A percentile compares a stretch with the other conserved stretches of the same genome.
phyloP scores from a whole-genome alignment of 2,888 invertebrate species.

The Sesia apiformis region DNA sequence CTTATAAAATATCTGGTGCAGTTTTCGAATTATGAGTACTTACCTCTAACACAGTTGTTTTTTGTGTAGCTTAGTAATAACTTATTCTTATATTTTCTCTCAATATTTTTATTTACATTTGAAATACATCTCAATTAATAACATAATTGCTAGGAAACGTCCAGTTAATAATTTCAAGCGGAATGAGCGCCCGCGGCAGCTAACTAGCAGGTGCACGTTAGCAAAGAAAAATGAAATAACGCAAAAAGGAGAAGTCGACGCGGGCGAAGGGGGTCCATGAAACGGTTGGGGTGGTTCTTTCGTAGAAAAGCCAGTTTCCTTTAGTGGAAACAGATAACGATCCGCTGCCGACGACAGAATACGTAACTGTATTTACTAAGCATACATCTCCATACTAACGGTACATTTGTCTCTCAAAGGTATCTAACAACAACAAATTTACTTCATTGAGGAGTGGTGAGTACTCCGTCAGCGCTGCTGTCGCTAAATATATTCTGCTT shows the following conservation, averaged over 20 bases:
- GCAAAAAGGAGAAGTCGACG: slow-evolving; percentile 60
- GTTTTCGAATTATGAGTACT: neutral
- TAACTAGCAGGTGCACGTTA: slow-evolving; percentile 70
- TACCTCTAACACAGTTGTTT: neutral
- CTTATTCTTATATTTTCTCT: too few relatives aligned
- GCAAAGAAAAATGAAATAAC: slow-evolving; percentile 72
- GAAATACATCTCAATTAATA: neutral
- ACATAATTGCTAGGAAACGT: slow-evolving; percentile 24
- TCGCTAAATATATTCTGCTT: slow-evolving; percentile 23
- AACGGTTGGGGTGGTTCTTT: slow-evolving; percentile 62
- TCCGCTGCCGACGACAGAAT: slow-evolving; percentile 71
- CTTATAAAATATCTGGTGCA: neutral
- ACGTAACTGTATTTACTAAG: slow-evolving; percentile 66
- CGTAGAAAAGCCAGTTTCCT: slow-evolving; percentile 70
- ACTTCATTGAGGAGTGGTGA: slow-evolving; percentile 24
- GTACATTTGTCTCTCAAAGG: slow-evolving; percentile 45
- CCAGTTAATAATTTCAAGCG: slow-evolving; percentile 33
- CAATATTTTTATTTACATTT: too few relatives aligned
- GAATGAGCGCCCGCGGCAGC: slow-evolving; percentile 53
- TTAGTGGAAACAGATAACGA: slow-evolving; percentile 74
- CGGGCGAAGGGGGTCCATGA: slow-evolving; percentile 35
- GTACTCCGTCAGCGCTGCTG: slow-evolving; percentile 30
- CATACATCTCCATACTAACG: slow-evolving; percentile 55
- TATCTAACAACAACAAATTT: slow-evolving; percentile 40
- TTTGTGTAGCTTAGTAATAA: too few relatives aligned